These are phyloP conservation scores for Trimorus sp. DNA, from an alignment of 2,888 invertebrate species.

Conservation along the genomic window DNA sequence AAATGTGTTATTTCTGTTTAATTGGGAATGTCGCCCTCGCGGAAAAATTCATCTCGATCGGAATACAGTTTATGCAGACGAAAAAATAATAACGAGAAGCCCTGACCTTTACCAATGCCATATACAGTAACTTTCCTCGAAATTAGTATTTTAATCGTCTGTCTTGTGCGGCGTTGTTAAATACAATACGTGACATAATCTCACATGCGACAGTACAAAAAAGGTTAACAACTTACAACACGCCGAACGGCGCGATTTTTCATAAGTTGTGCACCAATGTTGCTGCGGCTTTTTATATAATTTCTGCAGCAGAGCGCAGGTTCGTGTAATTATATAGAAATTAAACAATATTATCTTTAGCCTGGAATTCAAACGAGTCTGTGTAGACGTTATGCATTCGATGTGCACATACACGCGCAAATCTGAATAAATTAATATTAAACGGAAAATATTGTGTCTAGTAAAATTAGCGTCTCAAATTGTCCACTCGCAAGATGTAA, in stretches of 20 bases:
- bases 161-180: no score
- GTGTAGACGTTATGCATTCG: constrained; percentile 8
- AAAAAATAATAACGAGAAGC: no score
- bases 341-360: constrained; percentile 13
- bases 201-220: no score
- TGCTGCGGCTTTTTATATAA: constrained; percentile 9
- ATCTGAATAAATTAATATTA: constrained; percentile 36
- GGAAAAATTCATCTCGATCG: no score
- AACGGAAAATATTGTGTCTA: constrained; percentile 24
- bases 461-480: constrained; percentile 3
- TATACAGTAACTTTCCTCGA: no score
- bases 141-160: no score
- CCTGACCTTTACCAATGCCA: no score
- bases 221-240: not conserved
- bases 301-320: constrained; percentile 16
- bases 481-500: not conserved
- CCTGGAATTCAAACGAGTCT: constrained; percentile 13
- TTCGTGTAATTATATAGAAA: constrained; percentile 21
- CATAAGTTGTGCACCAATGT: constrained; percentile 9
- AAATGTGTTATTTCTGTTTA: no score
- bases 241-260: not conserved
- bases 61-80: no score
- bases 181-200: no score
- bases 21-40: no score
- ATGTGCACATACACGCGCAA: constrained; percentile 2